phyloP scores from a whole-genome alignment of 2,888 invertebrate species.

The Archips crataeganus region DNA sequence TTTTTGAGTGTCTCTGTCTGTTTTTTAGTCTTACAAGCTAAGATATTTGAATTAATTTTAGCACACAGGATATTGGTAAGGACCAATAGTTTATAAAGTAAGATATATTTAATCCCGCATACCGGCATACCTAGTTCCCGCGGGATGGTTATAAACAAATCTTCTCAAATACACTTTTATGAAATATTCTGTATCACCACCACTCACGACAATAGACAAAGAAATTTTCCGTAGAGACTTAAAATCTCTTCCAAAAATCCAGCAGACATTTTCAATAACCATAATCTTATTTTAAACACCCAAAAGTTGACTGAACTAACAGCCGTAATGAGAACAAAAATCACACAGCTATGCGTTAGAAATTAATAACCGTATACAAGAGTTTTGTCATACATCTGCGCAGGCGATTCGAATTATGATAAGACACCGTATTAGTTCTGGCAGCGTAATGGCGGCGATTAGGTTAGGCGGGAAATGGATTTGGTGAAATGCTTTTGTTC shows the following conservation, averaged over 20 bases:
- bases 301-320: conserved; percentile 68
- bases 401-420: conserved; percentile 85
- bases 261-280: neutral
- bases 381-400: conserved; percentile 82
- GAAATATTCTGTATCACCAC: too few species aligned
- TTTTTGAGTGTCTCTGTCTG: too few species aligned
- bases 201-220: neutral
- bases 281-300: conserved; percentile 39
- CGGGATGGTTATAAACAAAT: too few species aligned
- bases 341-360: conserved; percentile 66
- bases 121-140: too few species aligned
- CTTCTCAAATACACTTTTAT: too few species aligned
- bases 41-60: too few species aligned
- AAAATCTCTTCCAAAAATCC: neutral
- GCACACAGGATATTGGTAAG: too few species aligned
- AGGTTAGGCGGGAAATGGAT: conserved; percentile 53
- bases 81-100: too few species aligned
- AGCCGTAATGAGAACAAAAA: conserved; percentile 61
- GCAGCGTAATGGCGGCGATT: conserved; percentile 81
- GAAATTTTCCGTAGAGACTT: neutral
- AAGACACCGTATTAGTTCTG: conserved; percentile 83
- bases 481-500: conserved; percentile 34
- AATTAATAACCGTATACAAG: conserved; percentile 84
- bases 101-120: too few species aligned
- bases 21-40: too few species aligned